These are phyloP conservation scores for Cyclopterus lumpus DNA, from an alignment of 2,797 vertebrate genomes.

Conservation along the genomic window DNA sequence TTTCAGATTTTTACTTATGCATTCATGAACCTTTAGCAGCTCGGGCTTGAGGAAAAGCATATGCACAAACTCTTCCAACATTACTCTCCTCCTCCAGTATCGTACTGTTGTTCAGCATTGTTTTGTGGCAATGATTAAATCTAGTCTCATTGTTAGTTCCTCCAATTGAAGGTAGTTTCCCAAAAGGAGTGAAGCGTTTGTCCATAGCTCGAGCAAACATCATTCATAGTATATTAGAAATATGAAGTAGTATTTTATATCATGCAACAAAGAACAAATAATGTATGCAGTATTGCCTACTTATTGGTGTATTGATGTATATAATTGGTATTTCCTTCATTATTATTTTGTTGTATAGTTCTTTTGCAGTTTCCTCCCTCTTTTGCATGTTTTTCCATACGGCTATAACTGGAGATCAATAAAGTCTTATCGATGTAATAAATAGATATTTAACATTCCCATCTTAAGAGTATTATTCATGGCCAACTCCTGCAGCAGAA, in stretches of 20 bases:
- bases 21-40: background rate
- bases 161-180: background rate
- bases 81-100: slow-evolving; percentile 4
- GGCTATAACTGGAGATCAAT: background rate
- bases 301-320: background rate
- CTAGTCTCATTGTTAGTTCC: background rate
- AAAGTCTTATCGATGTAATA: background rate
- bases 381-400: background rate
- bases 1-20: background rate
- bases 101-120: background rate
- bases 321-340: background rate
- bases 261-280: background rate
- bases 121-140: background rate
- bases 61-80: slow-evolving; percentile 4
- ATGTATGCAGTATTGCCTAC: background rate
- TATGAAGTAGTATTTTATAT: background rate
- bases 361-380: background rate
- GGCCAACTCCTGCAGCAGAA: slow-evolving; percentile 17
- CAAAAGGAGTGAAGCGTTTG: slow-evolving; percentile 39
- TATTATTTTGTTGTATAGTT: background rate
- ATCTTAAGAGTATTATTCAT: background rate
- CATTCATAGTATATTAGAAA: background rate
- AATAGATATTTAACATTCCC: slow-evolving; percentile 4
- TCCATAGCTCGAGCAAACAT: slow-evolving; percentile 13
- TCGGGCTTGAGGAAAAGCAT: background rate